Base-by-base conservation (phyloP, 2,888 invertebrate species). In the Camponotus fellah region DNA sequence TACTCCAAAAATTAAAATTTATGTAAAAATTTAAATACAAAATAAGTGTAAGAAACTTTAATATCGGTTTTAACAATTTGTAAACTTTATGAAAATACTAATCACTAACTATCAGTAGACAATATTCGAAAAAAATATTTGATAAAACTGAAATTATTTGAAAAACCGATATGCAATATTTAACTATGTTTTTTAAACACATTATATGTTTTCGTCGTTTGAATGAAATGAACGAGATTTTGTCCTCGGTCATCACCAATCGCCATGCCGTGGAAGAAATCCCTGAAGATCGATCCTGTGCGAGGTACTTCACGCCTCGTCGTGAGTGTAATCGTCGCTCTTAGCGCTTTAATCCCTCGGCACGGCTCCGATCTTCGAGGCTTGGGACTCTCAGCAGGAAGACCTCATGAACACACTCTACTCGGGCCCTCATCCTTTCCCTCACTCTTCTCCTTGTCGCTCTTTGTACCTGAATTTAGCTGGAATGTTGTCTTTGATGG, bases 261-360 rank as follows among this genome's bases (percentile, higher is more conserved):
- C 74, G 46, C 12, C 21, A 58, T 65, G 81, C 32, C 64, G 65
- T 66, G 85, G 65, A 85, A 87, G 89, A 90, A 89, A 90, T 86
- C 88, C 89, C 83, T 65, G 79, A 85, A 87, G 88, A 90, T 91
- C 90, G 88, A 91, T 89, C 65, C 68, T 69, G 88, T 68, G 88
- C 80, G 84, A 89, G 88, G 88, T 53, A n/a, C 89, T 91, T 91
- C 90, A 85, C 90, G 90, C 90, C 87, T 89, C 85, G 86, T 88
- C 87, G 81, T 82, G 69, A 86, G 80, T 69, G 85, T 88, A 87
- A 91, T 91, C 91, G 88, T 64, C 53, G 86, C 88, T 88, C 86
- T 91, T 87, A 90, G 91, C 90, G 87, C 89, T 91, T 89, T 91
- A 91, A 91, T 91, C 91, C 86, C 86, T 85, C 80, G 76, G 77